phyloP scores from a whole-genome alignment of 2,113 vertebrate species.

The Chloropsis hardwickii region DNA sequence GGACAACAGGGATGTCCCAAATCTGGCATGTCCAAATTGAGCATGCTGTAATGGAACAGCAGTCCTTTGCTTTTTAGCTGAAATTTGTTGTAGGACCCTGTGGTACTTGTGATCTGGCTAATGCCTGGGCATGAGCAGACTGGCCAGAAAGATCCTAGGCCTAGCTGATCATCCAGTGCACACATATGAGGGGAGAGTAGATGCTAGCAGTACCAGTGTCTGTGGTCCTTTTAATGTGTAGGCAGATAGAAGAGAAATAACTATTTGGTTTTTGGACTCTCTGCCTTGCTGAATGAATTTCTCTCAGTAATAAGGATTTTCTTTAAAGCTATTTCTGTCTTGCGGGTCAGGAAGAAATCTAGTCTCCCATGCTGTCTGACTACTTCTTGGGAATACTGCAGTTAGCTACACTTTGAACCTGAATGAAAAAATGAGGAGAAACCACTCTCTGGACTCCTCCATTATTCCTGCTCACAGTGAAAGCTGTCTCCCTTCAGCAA shows the following conservation, averaged over 20 bases:
- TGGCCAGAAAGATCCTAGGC: neutral
- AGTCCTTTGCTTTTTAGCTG: neutral
- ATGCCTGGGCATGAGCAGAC: neutral
- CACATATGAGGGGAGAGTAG: rapidly evolving
- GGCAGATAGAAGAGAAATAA: neutral
- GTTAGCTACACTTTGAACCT: neutral
- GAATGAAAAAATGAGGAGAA: neutral
- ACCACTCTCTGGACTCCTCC: neutral
- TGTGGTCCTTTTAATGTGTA: neutral
- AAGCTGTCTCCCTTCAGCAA: neutral
- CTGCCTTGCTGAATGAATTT: neutral
- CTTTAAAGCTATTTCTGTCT: neutral
- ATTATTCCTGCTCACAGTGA: neutral
- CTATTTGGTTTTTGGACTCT: neutral
- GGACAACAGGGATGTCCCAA: neutral
- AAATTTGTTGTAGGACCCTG: neutral
- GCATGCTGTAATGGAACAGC: neutral
- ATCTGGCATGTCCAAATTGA: neutral
- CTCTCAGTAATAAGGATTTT: neutral
- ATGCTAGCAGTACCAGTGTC: neutral
- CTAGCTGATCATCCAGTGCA: neutral
- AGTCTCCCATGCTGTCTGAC: neutral
- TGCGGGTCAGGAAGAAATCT: neutral
- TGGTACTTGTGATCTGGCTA: neutral
- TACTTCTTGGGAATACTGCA: neutral